Evolutionary conservation across 2,888 invertebrate genomes (phyloP).

Genomic region (Cephus runcator): DNA sequence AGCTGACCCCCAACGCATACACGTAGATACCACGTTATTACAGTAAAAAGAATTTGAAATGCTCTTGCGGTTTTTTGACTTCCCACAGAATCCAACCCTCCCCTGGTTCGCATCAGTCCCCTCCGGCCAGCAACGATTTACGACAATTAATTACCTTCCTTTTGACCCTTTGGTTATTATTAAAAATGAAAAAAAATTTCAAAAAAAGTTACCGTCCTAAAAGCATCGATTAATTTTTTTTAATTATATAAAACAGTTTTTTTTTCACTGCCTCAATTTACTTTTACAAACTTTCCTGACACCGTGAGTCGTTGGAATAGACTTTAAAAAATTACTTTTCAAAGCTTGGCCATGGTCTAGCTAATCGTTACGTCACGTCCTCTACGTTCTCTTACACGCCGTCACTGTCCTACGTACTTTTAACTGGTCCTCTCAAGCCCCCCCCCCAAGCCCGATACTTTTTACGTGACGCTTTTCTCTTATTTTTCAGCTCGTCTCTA

Average conservation of each 20-base stretch:
- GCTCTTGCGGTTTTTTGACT: slow-evolving; percentile 13
- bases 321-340: not conserved
- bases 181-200: not conserved
- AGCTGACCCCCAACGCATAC: slow-evolving; percentile 48
- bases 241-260: not conserved
- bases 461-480: slow-evolving; percentile 42
- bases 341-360: not conserved
- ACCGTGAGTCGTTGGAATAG: not conserved
- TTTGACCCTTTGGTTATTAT: not conserved
- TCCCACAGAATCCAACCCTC: slow-evolving; percentile 4
- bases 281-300: not conserved
- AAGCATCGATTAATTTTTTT: not conserved
- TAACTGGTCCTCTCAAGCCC: not conserved
- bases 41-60: slow-evolving; percentile 18
- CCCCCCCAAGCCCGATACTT: slow-evolving; percentile 31
- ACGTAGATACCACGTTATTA: slow-evolving; percentile 11
- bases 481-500: slow-evolving; percentile 42
- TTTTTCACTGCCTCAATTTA: not conserved
- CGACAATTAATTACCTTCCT: not conserved
- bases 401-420: not conserved
- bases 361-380: not conserved
- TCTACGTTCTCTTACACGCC: not conserved
- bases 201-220: not conserved
- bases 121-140: not conserved
- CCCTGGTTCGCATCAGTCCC: not conserved